Percentiles rank a stretch among this genome's conserved stretches.
Conservation (phyloP, 2,888 invertebrate species). For the Chamaedrilus cognettii region DNA sequence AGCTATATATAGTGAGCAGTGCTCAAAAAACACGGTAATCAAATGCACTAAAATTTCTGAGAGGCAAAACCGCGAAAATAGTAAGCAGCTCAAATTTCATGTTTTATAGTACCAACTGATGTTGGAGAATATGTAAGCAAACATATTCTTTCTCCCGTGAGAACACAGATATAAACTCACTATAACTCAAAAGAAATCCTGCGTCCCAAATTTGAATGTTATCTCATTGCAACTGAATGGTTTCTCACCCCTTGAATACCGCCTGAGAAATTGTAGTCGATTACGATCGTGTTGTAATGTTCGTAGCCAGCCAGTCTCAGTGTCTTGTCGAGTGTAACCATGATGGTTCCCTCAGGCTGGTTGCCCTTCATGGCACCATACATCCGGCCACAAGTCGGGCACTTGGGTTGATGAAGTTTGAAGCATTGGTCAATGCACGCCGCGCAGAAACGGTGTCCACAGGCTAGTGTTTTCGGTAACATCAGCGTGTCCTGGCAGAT, state of each 20-base stretch:
- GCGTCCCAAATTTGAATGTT: too few species aligned
- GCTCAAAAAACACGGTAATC: too few species aligned
- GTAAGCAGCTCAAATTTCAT: too few species aligned
- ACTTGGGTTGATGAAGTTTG: constrained; percentile 39
- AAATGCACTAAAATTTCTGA: too few species aligned
- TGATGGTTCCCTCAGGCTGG: constrained; percentile 47
- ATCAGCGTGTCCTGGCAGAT: constrained; percentile 42
- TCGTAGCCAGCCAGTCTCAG: constrained; percentile 34
- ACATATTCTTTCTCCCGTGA: too few species aligned
- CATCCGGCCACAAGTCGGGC: constrained; percentile 46
- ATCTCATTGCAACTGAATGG: too few species aligned
- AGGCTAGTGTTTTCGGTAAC: constrained; percentile 33
- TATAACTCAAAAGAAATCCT: too few species aligned
- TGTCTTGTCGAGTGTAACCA: neutral
- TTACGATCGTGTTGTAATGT: constrained; percentile 32
- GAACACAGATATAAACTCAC: too few species aligned
- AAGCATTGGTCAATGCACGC: constrained; percentile 45
- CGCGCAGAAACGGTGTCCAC: constrained; percentile 46
- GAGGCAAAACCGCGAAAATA: too few species aligned
- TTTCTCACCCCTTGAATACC: constrained; percentile 46
- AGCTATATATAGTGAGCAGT: too few species aligned
- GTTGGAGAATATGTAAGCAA: too few species aligned
- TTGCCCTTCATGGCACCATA: constrained; percentile 45
- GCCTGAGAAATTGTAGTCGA: constrained; percentile 50
- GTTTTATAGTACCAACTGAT: too few species aligned